Percentiles rank a stretch among this genome's conserved stretches.
phyloP scores from a whole-genome alignment of 2,888 invertebrate species.

The Phyllotreta cruciferae region DNA sequence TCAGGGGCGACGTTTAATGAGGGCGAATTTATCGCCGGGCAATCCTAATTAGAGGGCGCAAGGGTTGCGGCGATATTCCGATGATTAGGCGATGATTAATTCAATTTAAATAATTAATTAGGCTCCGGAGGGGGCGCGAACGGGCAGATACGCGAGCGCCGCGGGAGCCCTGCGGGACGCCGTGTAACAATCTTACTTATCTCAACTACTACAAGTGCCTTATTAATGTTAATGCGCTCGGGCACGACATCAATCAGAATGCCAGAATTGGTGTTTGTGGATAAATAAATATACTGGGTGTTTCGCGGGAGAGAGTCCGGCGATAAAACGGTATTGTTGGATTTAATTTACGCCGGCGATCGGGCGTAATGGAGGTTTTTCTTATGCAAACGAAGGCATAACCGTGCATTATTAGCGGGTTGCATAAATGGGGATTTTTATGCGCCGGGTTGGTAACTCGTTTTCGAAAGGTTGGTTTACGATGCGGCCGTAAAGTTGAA shows the following conservation, averaged over 20 bases:
- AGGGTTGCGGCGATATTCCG: too few relatives aligned
- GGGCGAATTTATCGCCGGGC: too few relatives aligned
- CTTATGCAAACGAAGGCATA: conserved; percentile 34
- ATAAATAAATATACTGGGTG: too few relatives aligned
- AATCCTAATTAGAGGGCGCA: too few relatives aligned
- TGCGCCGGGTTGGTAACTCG: not conserved
- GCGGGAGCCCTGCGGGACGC: conserved; percentile 55
- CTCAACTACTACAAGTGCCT: conserved; percentile 55
- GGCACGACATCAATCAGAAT: conserved; percentile 48
- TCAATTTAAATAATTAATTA: conserved; percentile 50
- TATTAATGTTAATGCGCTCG: conserved; percentile 55
- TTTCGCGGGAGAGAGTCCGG: too few relatives aligned
- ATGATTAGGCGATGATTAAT: too few relatives aligned
- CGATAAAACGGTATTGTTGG: too few relatives aligned
- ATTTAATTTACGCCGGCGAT: not conserved
- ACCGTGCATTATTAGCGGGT: conserved; percentile 30
- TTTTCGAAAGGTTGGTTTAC: too few relatives aligned
- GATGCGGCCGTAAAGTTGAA: too few relatives aligned
- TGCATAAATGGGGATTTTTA: conserved; percentile 21
- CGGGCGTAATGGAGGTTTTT: conserved; percentile 18
- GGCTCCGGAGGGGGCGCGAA: conserved; percentile 57
- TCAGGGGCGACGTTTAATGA: too few relatives aligned
- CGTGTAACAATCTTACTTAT: conserved; percentile 59
- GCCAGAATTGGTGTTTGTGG: conserved; percentile 14
- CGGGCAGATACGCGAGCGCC: conserved; percentile 53